Conservation (phyloP, 2,888 invertebrate genomes). For the Pteria penguin region DNA sequence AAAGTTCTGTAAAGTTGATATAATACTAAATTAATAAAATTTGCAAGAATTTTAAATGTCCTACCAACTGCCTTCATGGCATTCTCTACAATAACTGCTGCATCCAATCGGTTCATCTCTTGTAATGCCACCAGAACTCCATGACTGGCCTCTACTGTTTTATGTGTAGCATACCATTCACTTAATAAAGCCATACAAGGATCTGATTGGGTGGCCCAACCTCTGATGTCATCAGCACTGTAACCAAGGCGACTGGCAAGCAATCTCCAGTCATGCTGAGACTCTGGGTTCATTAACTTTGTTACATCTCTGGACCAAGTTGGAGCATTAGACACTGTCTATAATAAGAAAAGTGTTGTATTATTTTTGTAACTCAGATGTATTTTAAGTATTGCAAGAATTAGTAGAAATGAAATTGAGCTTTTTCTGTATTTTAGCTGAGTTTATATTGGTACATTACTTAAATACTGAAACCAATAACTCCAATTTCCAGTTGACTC, state of each 20-base stretch:
- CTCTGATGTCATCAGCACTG: constrained; percentile 74
- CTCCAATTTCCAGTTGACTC: too few relatives aligned
- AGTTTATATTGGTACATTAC: too few relatives aligned
- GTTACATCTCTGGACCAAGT: constrained; percentile 76
- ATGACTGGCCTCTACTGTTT: constrained; percentile 71
- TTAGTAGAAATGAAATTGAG: too few relatives aligned
- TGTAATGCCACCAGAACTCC: constrained; percentile 72
- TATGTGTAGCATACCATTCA: constrained; percentile 78
- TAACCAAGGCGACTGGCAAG: constrained; percentile 75
- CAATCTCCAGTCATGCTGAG: constrained; percentile 76
- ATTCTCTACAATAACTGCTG: constrained; percentile 72
- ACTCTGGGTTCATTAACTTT: constrained; percentile 70
- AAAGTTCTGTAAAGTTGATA: too few relatives aligned
- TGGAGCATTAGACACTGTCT: constrained; percentile 78
- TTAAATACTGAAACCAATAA: too few relatives aligned
- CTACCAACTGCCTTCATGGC: constrained; percentile 72
- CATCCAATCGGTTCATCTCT: constrained; percentile 76
- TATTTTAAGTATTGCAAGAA: not conserved
- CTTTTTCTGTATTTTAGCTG: too few relatives aligned
- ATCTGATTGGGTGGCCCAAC: constrained; percentile 75
- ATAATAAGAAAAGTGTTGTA: constrained; percentile 1
- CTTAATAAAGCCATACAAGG: constrained; percentile 77
- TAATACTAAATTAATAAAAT: too few relatives aligned
- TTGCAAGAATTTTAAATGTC: constrained; percentile 4
- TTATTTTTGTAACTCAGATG: not conserved